Base-by-base conservation (phyloP, 2,888 invertebrate species). In the Ophion ellenae region DNA sequence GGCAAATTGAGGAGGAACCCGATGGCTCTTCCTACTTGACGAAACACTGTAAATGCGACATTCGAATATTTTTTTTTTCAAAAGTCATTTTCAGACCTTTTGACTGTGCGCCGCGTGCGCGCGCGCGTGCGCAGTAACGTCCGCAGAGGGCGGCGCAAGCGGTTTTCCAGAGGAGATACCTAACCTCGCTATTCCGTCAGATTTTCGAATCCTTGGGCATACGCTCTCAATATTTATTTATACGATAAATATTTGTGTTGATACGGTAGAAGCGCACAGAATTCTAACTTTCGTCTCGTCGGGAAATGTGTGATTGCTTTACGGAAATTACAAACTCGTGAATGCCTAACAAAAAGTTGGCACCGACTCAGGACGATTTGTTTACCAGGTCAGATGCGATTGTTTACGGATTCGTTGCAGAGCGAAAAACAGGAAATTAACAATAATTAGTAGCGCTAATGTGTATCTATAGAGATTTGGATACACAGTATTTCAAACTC, bases 171-270 rank as follows among this genome's bases (percentile, higher is more conserved):
- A 14, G 36, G 66, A 7, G 7, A 32, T 17, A 40, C 66, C 0
- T 81, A 81, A 81, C 81, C 81, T 75, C 61, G 63, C 67, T 75
- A 69, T 74, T 61, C 40, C 9, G 47, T 47, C 28, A 20, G 61
- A 61, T 61, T 75, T 47, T 75, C 9, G 59, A 47, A 47, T 40
- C 11, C 28, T 14, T n/a, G n/a, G 45, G 6, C 5, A 53, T 59
- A 53, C 59, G 20, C 32, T 20, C 10, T 47, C 28, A 69, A 57
- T n/a, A 7, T 57, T 74, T 71, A n/a, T 63, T 69, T 66, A 24
- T 67, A 53, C 53, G 17, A 53, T 45, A 45, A 20, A 10, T 67
- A 57, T 74, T 67, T 59, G 57, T 36, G 32, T 81, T 74, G 59
- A 57, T 32, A 24, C 32, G 69, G 69, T 75, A 75, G 75, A 59